These are phyloP conservation scores for Tetramorium bicarinatum DNA, from an alignment of 2,888 invertebrate genomes.

Conservation along the genomic window DNA sequence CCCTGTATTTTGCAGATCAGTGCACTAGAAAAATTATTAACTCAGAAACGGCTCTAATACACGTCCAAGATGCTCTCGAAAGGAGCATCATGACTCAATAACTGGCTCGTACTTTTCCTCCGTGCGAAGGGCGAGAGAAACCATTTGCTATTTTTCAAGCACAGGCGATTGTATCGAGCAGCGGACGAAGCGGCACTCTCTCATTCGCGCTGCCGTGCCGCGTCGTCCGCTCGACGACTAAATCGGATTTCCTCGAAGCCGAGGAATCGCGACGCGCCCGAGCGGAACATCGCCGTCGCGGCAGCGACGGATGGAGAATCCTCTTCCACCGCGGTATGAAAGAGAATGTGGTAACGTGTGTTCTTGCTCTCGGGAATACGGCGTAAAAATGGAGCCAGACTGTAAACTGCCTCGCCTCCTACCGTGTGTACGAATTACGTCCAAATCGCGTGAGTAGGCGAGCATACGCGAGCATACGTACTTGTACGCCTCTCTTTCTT, in stretches of 20 bases:
- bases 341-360: slow-evolving; percentile 23
- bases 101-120: not conserved
- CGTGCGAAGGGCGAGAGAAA: not conserved
- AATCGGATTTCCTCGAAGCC: slow-evolving; percentile 57
- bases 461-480: not conserved
- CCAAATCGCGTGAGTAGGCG: not conserved
- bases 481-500: slow-evolving; percentile 45
- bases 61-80: not conserved
- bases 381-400: slow-evolving; percentile 31
- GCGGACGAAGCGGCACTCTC: slow-evolving; percentile 12
- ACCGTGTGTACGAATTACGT: slow-evolving; percentile 38
- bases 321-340: slow-evolving; percentile 10
- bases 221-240: slow-evolving; percentile 25
- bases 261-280: slow-evolving; percentile 64
- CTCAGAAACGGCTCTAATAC: slow-evolving; percentile 8
- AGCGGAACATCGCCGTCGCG: slow-evolving; percentile 34
- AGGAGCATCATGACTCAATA: slow-evolving; percentile 35
- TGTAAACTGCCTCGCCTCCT: slow-evolving; percentile 4
- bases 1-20: not conserved
- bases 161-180: slow-evolving; percentile 22
- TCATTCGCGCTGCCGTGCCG: slow-evolving; percentile 19
- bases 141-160: slow-evolving; percentile 9
- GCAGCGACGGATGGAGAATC: not conserved
- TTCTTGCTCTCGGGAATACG: not conserved
- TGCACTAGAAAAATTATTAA: slow-evolving; percentile 14